These are phyloP conservation scores for Aporrectodea caliginosa DNA, from an alignment of 1,140 invertebrate species.

Conservation along the genomic window DNA sequence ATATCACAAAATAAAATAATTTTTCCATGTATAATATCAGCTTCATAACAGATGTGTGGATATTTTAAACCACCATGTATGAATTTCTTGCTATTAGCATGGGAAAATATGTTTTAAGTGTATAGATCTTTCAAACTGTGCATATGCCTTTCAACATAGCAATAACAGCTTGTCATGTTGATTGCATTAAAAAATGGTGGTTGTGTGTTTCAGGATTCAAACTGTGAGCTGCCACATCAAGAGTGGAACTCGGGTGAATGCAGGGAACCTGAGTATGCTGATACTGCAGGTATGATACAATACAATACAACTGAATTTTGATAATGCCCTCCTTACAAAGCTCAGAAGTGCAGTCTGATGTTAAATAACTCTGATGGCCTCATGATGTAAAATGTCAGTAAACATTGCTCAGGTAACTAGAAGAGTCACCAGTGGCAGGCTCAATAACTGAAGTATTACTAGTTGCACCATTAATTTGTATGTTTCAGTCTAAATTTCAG, in stretches of 20 bases:
- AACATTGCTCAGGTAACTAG: neutral
- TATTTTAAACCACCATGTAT: neutral
- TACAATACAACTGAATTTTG: neutral
- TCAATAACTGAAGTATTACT: too few relatives aligned
- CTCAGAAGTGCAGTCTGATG: neutral
- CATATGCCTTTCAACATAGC: neutral
- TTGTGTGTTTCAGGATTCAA: neutral
- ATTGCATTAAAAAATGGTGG: neutral
- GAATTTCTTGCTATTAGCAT: neutral
- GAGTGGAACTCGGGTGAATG: neutral
- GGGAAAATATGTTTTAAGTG: neutral
- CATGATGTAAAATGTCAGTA: neutral
- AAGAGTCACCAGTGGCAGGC: too few relatives aligned
- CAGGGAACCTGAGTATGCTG: neutral
- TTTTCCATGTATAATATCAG: neutral
- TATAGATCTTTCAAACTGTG: neutral
- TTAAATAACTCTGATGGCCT: too few relatives aligned
- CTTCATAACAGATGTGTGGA: neutral
- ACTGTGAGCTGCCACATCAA: neutral
- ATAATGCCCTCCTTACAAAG: neutral
- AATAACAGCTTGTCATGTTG: neutral
- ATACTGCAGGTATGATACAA: neutral
- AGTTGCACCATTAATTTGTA: too few relatives aligned
- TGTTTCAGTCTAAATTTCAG: too few relatives aligned
- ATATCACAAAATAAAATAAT: too few relatives aligned